These are phyloP conservation scores for Drosophila murphyi DNA, from an alignment of 1,140 invertebrate genomes.

Conservation along the genomic window DNA sequence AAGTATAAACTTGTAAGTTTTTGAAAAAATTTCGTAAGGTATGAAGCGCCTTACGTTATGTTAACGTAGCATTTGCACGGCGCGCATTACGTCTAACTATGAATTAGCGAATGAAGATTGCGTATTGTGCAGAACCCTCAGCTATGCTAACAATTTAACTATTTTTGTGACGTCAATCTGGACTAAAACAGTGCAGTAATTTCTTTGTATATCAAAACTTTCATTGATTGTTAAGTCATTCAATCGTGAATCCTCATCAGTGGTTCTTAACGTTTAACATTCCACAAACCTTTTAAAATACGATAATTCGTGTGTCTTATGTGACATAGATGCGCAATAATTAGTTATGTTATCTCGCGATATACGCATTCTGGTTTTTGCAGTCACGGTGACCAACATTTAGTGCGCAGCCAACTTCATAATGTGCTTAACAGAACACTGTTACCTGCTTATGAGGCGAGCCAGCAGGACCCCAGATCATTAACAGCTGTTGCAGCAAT, in stretches of 20 bases:
- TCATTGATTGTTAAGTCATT: no score
- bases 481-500: constrained; percentile 33
- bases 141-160: no score
- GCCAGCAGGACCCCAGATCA: neutral
- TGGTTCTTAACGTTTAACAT: no score
- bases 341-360: neutral
- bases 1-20: no score
- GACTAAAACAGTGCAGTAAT: no score
- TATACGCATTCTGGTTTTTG: no score
- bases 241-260: no score
- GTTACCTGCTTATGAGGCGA: neutral
- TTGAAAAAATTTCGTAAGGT: neutral
- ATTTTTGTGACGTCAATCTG: no score
- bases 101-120: neutral
- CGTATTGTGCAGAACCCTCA: neutral
- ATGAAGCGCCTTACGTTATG: neutral
- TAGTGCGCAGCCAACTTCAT: constrained; percentile 25
- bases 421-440: neutral
- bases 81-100: no score
- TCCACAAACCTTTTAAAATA: no score
- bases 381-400: constrained; percentile 1
- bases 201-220: no score
- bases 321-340: neutral
- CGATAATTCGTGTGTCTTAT: neutral
- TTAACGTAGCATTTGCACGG: neutral